phyloP scores from a whole-genome alignment of 2,888 invertebrate species.

The Endomychus coccineus region DNA sequence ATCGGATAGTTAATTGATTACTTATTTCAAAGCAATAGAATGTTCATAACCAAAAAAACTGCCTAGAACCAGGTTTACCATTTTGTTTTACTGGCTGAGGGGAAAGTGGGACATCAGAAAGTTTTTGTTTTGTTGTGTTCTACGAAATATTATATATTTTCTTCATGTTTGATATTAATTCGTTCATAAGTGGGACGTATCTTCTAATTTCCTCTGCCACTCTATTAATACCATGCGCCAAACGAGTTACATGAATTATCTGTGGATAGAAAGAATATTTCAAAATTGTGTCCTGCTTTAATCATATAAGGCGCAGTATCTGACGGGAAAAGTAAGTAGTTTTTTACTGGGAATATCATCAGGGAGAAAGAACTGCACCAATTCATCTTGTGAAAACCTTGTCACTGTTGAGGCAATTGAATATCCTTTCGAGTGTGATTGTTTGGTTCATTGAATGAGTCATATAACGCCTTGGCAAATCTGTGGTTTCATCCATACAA shows the following conservation, averaged over 20 bases:
- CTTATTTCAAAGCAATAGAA: neutral
- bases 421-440: neutral
- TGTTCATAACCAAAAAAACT: neutral
- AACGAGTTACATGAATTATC: neutral
- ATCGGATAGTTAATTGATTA: neutral
- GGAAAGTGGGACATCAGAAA: neutral
- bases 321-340: conserved; percentile 1
- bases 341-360: neutral
- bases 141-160: neutral
- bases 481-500: neutral
- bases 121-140: neutral
- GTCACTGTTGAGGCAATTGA: neutral
- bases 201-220: neutral
- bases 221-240: too few relatives aligned
- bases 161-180: neutral
- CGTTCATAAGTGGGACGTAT: neutral
- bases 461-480: neutral
- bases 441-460: neutral
- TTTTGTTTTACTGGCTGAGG: neutral
- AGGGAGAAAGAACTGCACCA: neutral
- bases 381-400: neutral
- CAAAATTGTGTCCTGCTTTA: too few relatives aligned
- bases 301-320: conserved; percentile 1
- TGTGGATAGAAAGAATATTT: neutral
- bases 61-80: neutral